phyloP scores from a whole-genome alignment of 2,113 vertebrate genomes.

The Brachypodius melanocephalos region DNA sequence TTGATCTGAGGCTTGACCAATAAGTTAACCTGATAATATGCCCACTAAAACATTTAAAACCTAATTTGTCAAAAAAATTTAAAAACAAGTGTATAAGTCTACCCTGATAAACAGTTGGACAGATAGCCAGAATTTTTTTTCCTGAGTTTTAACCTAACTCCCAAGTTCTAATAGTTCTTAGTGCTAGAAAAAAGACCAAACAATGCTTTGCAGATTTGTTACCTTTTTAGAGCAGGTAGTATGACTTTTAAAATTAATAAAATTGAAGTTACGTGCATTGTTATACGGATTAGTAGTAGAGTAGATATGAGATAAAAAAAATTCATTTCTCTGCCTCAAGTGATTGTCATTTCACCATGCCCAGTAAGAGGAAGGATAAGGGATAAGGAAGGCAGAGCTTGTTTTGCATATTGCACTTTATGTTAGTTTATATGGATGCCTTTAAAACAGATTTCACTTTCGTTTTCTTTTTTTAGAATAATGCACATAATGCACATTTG shows the following conservation, averaged over 20 bases:
- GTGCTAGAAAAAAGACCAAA: background rate
- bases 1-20: background rate
- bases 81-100: background rate
- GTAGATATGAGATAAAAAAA: background rate
- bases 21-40: background rate
- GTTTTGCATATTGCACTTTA: background rate
- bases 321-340: background rate
- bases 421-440: background rate
- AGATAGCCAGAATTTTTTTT: background rate
- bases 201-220: background rate
- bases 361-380: background rate
- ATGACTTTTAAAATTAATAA: background rate
- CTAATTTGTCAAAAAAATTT: background rate
- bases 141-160: background rate
- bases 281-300: background rate
- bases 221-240: background rate
- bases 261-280: background rate
- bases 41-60: background rate
- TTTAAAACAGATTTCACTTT: background rate
- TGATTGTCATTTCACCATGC: background rate
- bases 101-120: background rate
- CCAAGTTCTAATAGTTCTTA: background rate
- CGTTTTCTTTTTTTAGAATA: background rate
- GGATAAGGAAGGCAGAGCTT: background rate
- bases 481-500: background rate